Percentiles rank a stretch among this genome's conserved stretches.
phyloP scores from a whole-genome alignment of 2,888 invertebrate species.

The Helicoverpa assulta region DNA sequence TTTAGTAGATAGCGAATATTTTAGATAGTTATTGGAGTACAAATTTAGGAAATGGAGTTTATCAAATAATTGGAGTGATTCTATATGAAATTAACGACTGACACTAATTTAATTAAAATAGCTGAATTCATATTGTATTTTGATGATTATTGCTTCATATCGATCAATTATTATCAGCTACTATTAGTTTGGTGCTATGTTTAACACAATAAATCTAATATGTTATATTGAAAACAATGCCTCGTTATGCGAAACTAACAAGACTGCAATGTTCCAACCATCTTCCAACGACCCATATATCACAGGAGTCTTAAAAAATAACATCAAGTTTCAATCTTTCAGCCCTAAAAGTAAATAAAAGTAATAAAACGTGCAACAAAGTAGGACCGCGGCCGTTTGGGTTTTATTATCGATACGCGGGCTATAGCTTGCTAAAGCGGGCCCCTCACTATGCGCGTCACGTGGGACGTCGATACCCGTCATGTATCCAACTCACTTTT shows the following conservation, averaged over 20 bases:
- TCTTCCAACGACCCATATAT: conserved; percentile 38
- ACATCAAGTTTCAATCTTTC: conserved; percentile 57
- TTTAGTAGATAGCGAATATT: background rate
- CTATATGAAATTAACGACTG: too few species aligned
- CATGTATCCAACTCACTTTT: conserved; percentile 52
- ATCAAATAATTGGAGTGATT: background rate
- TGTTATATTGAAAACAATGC: background rate
- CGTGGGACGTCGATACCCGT: conserved; percentile 57
- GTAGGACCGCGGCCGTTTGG: conserved; percentile 54
- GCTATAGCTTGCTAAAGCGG: conserved; percentile 24
- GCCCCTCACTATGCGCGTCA: conserved; percentile 51
- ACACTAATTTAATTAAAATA: background rate
- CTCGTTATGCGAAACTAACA: conserved; percentile 5
- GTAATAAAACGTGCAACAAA: conserved; percentile 64
- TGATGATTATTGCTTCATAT: too few species aligned
- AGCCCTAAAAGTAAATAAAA: conserved; percentile 63
- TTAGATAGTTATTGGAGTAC: background rate
- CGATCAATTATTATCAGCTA: too few species aligned
- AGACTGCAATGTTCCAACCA: conserved; percentile 12
- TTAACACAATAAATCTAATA: too few species aligned
- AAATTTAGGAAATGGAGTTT: background rate
- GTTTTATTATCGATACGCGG: conserved; percentile 63
- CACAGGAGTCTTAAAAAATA: conserved; percentile 47
- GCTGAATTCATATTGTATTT: background rate
- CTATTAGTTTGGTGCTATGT: too few species aligned